Evolutionary conservation across 2,797 vertebrate genomes (phyloP).

Genomic region (Psittacula derbiana): DNA sequence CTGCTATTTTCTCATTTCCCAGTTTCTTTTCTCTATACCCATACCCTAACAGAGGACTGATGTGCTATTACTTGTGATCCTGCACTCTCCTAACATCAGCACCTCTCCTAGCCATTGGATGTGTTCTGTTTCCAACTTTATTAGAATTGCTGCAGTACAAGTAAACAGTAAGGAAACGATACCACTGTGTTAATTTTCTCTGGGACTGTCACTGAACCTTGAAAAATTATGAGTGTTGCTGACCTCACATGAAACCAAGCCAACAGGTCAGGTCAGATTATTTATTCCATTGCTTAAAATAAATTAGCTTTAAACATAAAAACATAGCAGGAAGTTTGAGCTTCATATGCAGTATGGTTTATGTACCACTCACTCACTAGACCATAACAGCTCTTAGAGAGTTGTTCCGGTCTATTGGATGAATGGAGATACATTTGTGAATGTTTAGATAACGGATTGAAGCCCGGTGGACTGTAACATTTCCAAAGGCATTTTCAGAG

Average conservation of each 20-base stretch:
- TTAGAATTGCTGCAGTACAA: background rate
- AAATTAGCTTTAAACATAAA: constrained; percentile 12
- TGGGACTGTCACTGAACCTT: background rate
- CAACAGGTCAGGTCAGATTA: background rate
- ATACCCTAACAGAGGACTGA: background rate
- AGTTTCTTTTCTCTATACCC: background rate
- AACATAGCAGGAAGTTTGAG: background rate
- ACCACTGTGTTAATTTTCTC: background rate
- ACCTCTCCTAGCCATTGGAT: background rate
- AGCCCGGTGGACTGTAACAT: constrained; percentile 22
- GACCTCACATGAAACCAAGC: background rate
- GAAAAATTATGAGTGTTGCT: background rate
- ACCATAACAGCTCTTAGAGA: background rate
- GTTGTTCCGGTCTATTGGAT: background rate
- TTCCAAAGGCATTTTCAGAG: constrained; percentile 31
- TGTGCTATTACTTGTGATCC: background rate
- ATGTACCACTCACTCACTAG: background rate
- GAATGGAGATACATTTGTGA: constrained; percentile 7
- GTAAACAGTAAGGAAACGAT: background rate
- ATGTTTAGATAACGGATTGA: constrained; percentile 57
- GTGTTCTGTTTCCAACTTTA: background rate
- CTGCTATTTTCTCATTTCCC: background rate
- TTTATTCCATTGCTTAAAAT: background rate
- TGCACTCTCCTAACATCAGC: background rate
- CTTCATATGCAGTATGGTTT: background rate